Conservation (phyloP, 2,888 invertebrate genomes). For the Ennomos fuscantarius region DNA sequence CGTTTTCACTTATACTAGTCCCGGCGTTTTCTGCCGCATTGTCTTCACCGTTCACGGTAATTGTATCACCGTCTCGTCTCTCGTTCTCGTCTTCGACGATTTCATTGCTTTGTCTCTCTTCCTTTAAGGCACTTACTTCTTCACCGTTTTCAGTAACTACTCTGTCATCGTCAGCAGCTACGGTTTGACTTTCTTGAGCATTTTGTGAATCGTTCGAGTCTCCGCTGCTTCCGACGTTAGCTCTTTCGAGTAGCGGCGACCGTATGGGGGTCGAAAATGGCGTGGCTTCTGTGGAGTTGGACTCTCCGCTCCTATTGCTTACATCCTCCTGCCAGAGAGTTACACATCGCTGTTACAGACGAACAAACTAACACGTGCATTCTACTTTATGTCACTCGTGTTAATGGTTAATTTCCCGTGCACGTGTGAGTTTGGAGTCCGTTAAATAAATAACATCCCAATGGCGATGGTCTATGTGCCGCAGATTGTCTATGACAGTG, state of each 20-base stretch:
- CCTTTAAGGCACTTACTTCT: slow-evolving; percentile 36
- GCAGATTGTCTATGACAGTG: slow-evolving; percentile 73
- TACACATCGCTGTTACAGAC: slow-evolving; percentile 53
- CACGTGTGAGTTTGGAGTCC: slow-evolving; percentile 56
- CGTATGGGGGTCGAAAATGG: slow-evolving; percentile 72
- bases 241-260: slow-evolving; percentile 57
- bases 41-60: slow-evolving; percentile 13
- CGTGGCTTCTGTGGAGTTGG: slow-evolving; percentile 69
- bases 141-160: slow-evolving; percentile 3
- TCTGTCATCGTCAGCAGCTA: not conserved
- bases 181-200: slow-evolving; percentile 11
- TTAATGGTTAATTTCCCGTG: slow-evolving; percentile 34
- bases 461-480: slow-evolving; percentile 47
- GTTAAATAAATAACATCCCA: slow-evolving; percentile 36
- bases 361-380: slow-evolving; percentile 51
- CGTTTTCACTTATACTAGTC: slow-evolving; percentile 74
- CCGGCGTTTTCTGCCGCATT: slow-evolving; percentile 32
- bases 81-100: slow-evolving; percentile 17
- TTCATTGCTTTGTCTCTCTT: slow-evolving; percentile 42
- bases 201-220: slow-evolving; percentile 13
- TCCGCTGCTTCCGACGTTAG: slow-evolving; percentile 25
- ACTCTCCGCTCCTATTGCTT: slow-evolving; percentile 72
- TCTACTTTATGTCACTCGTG: slow-evolving; percentile 18
- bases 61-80: slow-evolving; percentile 13
- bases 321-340: slow-evolving; percentile 80